Evolutionary conservation across 2,797 vertebrate species (phyloP).

Genomic region (Mycteria americana): DNA sequence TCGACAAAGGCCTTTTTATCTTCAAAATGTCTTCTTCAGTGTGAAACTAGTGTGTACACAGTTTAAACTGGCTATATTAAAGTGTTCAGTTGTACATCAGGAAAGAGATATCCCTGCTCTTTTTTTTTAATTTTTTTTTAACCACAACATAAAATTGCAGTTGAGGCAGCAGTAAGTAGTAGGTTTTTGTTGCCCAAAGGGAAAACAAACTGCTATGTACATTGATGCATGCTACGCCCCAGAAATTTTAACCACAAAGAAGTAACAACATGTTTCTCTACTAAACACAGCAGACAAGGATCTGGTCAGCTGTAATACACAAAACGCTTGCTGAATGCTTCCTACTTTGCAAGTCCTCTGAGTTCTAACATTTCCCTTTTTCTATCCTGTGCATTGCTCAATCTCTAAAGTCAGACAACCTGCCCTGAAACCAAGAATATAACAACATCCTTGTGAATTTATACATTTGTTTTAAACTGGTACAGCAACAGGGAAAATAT

Average conservation of each 20-base stretch:
- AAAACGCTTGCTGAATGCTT: neutral
- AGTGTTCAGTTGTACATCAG: neutral
- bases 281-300: neutral
- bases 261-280: neutral
- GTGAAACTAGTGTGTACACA: neutral
- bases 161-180: neutral
- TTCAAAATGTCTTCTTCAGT: neutral
- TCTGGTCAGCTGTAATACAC: neutral
- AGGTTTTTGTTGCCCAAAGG: neutral
- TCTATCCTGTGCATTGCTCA: neutral
- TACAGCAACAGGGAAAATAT: neutral
- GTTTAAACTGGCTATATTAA: neutral
- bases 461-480: neutral
- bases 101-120: neutral
- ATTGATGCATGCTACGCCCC: neutral
- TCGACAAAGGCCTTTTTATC: neutral
- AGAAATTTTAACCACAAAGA: neutral
- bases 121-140: neutral
- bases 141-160: neutral
- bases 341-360: neutral
- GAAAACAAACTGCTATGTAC: neutral
- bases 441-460: neutral
- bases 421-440: neutral
- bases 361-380: neutral
- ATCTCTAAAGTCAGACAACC: neutral